Conservation (phyloP, 2,113 vertebrate genomes). For the Daphoenositta chrysoptera region DNA sequence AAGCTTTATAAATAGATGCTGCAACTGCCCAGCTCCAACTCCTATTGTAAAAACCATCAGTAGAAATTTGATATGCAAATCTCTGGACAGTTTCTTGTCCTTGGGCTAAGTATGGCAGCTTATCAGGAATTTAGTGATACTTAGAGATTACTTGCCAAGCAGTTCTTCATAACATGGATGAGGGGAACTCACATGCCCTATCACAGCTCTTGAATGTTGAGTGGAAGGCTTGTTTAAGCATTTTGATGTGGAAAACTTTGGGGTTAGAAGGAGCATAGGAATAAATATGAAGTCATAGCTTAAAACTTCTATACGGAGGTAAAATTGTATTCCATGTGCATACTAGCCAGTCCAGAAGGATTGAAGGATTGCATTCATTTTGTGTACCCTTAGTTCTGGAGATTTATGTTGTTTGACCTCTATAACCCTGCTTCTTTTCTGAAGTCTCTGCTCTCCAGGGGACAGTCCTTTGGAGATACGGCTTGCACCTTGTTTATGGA, state of each 20-base stretch:
- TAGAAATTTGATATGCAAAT: slow-evolving; percentile 51
- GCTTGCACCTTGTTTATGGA: neutral
- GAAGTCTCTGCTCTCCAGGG: neutral
- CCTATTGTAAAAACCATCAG: neutral
- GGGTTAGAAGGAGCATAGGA: neutral
- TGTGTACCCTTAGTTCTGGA: neutral
- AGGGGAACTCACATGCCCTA: neutral
- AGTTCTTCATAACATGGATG: neutral
- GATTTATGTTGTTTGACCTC: neutral
- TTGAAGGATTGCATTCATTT: neutral
- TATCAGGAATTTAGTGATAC: slow-evolving; percentile 28
- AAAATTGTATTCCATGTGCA: neutral
- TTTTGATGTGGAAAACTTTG: neutral
- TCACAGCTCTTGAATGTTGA: neutral
- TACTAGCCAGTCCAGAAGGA: neutral
- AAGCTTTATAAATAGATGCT: neutral
- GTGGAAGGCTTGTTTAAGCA: neutral
- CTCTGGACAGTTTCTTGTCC: slow-evolving; percentile 4
- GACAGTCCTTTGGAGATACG: neutral
- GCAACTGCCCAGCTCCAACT: neutral
- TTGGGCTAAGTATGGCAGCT: slow-evolving; percentile 3
- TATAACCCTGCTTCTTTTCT: neutral
- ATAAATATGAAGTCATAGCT: neutral
- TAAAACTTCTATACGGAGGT: neutral
- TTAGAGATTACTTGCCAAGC: neutral